These are phyloP conservation scores for Rachycentron canadum DNA, from an alignment of 2,797 vertebrate species.

Conservation along the genomic window DNA sequence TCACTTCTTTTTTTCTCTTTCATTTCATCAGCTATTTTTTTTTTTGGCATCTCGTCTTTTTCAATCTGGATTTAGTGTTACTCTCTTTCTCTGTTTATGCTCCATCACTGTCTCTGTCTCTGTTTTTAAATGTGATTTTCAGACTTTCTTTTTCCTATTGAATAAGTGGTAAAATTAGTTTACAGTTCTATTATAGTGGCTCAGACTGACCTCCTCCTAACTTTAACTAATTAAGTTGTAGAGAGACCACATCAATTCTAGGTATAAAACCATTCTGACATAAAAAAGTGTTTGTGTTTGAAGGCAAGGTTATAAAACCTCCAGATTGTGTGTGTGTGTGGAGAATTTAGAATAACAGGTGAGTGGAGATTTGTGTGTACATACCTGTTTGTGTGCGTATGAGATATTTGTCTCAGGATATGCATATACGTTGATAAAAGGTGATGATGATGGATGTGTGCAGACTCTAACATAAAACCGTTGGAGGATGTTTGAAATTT, in stretches of 20 bases:
- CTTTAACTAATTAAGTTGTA: slow-evolving; percentile 73
- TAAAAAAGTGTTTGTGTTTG: slow-evolving; percentile 18
- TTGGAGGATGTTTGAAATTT: slow-evolving; percentile 8
- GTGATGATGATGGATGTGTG: slow-evolving; percentile 4
- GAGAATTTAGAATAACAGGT: slow-evolving; percentile 9
- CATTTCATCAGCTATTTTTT: slow-evolving; percentile 28
- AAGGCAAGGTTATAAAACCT: slow-evolving; percentile 10
- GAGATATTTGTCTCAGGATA: not conserved
- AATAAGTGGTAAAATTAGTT: slow-evolving; percentile 70
- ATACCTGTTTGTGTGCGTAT: slow-evolving; percentile 1
- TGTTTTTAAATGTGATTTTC: slow-evolving; percentile 39
- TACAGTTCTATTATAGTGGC: slow-evolving; percentile 61
- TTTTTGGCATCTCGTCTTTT: slow-evolving; percentile 15
- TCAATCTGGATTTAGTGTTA: slow-evolving; percentile 2
- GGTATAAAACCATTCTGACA: slow-evolving; percentile 37
- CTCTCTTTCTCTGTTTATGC: slow-evolving; percentile 4
- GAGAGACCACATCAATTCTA: slow-evolving; percentile 48
- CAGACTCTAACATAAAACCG: slow-evolving; percentile 2
- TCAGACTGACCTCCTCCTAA: slow-evolving; percentile 41
- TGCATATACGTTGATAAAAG: not conserved
- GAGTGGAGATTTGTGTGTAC: not conserved
- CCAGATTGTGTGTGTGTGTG: slow-evolving; percentile 8
- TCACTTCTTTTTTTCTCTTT: slow-evolving; percentile 18
- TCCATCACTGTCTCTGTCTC: not conserved
- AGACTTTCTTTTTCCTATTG: slow-evolving; percentile 61